Conservation (phyloP, 2,888 invertebrate genomes). For the Hermaeophaga mercurialis region DNA sequence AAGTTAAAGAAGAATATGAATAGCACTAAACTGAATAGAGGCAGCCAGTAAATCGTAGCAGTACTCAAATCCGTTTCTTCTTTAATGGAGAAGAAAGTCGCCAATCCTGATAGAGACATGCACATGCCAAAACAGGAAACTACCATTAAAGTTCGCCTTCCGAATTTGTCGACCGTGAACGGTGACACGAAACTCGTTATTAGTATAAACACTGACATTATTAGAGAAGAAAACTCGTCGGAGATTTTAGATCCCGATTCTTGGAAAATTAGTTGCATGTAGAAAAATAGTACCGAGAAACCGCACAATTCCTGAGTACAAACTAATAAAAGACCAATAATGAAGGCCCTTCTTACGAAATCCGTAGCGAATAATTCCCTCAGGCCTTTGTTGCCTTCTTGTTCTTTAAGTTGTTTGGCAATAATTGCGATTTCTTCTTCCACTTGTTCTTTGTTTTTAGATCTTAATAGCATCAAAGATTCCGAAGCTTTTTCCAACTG, state of each 20-base stretch:
- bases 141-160: constrained; percentile 72
- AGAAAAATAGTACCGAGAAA: constrained; percentile 49
- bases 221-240: constrained; percentile 71
- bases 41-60: constrained; percentile 67
- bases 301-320: constrained; percentile 75
- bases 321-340: constrained; percentile 64
- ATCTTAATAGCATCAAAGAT: constrained; percentile 70
- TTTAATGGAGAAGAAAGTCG: constrained; percentile 59
- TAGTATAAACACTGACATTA: constrained; percentile 76
- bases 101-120: constrained; percentile 64
- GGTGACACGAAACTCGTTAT: constrained; percentile 73
- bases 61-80: constrained; percentile 58
- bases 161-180: constrained; percentile 76
- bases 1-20: constrained; percentile 67
- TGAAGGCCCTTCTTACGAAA: constrained; percentile 73
- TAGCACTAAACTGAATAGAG: constrained; percentile 70
- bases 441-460: constrained; percentile 66
- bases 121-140: constrained; percentile 70
- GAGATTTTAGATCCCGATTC: constrained; percentile 68
- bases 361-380: constrained; percentile 55
- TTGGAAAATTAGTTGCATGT: constrained; percentile 71
- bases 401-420: constrained; percentile 31
- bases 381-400: constrained; percentile 46
- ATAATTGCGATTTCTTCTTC: constrained; percentile 60
- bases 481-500: constrained; percentile 65